These are phyloP conservation scores for Altica lythri DNA, from an alignment of 2,888 invertebrate genomes.

Conservation along the genomic window DNA sequence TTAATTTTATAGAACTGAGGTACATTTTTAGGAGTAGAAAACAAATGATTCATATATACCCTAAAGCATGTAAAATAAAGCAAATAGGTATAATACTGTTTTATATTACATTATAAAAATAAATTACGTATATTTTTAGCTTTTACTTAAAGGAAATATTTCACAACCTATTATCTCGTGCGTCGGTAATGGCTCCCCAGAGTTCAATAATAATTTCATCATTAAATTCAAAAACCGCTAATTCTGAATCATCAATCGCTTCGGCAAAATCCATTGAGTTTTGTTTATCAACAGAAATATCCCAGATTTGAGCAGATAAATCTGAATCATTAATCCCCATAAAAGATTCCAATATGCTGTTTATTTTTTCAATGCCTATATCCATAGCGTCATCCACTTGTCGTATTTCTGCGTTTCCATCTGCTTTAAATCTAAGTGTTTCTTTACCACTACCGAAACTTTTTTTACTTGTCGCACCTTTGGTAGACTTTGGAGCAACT, in stretches of 20 bases:
- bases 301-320: slow-evolving; percentile 92
- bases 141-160: slow-evolving; percentile 35
- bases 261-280: slow-evolving; percentile 97
- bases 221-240: slow-evolving; percentile 93
- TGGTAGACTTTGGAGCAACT: slow-evolving; percentile 73
- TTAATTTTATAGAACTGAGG: no score
- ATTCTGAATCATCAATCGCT: slow-evolving; percentile 88
- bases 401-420: slow-evolving; percentile 89
- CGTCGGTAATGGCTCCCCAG: slow-evolving; percentile 96
- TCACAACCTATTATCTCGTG: slow-evolving; percentile 69
- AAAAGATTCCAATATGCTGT: slow-evolving; percentile 87
- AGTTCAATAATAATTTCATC: slow-evolving; percentile 97
- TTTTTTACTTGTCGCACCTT: slow-evolving; percentile 63
- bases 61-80: no score
- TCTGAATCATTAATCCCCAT: slow-evolving; percentile 97
- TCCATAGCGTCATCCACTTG: slow-evolving; percentile 83
- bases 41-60: no score
- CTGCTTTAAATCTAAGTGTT: slow-evolving; percentile 91
- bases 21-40: no score
- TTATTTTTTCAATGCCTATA: slow-evolving; percentile 89
- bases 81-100: background rate
- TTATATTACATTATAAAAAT: background rate
- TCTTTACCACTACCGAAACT: slow-evolving; percentile 86
- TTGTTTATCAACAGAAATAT: slow-evolving; percentile 78
- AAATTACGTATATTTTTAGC: background rate